Percentiles rank a stretch among this genome's conserved stretches.
These are phyloP conservation scores for Helicoverpa zea DNA, from an alignment of 1,140 invertebrate genomes.

Conservation along the genomic window DNA sequence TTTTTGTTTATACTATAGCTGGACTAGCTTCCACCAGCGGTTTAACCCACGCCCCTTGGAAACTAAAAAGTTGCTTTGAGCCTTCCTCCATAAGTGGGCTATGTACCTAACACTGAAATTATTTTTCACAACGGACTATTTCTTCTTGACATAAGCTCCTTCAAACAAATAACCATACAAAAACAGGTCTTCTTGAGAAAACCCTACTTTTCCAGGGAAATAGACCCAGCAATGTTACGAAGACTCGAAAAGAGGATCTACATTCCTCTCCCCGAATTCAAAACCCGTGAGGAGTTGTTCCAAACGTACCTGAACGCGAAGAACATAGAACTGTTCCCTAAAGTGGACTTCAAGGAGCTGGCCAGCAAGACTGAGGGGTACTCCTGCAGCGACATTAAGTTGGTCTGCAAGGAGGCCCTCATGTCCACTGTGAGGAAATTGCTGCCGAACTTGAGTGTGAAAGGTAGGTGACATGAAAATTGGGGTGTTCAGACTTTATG, in stretches of 20 bases:
- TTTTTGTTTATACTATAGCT: not conserved
- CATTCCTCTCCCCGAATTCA: slow-evolving; percentile 91
- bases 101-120: too few relatives aligned
- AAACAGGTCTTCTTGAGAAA: not conserved
- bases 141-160: too few relatives aligned
- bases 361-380: slow-evolving; percentile 91
- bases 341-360: slow-evolving; percentile 86
- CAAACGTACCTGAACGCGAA: slow-evolving; percentile 86
- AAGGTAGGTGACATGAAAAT: slow-evolving; percentile 57
- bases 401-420: slow-evolving; percentile 95
- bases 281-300: slow-evolving; percentile 90
- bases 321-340: slow-evolving; percentile 70
- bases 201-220: slow-evolving; percentile 88
- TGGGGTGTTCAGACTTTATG: not conserved
- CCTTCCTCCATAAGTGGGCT: not conserved
- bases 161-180: too few relatives aligned
- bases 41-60: too few relatives aligned
- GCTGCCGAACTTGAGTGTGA: slow-evolving; percentile 67
- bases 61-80: not conserved
- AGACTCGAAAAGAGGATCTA: slow-evolving; percentile 96
- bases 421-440: slow-evolving; percentile 87
- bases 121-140: too few relatives aligned
- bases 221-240: slow-evolving; percentile 95
- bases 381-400: slow-evolving; percentile 95
- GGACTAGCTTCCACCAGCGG: too few relatives aligned